Evolutionary conservation across 2,113 vertebrate genomes (phyloP).

Genomic region (Caracal caracal): DNA sequence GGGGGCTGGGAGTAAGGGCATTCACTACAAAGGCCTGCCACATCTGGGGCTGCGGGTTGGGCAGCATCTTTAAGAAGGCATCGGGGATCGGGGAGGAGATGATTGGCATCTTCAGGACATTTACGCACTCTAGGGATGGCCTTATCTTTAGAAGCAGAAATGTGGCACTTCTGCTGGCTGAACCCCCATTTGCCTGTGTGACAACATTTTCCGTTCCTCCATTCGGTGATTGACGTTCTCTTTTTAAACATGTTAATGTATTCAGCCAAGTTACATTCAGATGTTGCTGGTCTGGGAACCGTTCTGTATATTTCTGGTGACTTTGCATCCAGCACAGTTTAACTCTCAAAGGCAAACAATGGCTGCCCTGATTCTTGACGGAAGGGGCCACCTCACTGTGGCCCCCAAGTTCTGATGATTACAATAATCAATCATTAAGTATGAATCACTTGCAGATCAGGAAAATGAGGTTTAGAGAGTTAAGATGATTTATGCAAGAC

Average conservation of each 20-base stretch:
- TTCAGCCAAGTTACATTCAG: constrained; percentile 50
- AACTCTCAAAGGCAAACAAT: constrained; percentile 14
- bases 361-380: background rate
- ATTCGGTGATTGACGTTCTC: constrained; percentile 50
- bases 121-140: background rate
- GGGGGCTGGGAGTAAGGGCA: accelerated
- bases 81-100: background rate
- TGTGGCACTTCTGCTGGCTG: background rate
- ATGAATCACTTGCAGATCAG: background rate
- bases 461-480: background rate
- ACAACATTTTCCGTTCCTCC: constrained; percentile 17
- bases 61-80: background rate
- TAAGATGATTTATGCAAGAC: background rate
- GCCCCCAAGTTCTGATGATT: background rate
- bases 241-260: constrained; percentile 66
- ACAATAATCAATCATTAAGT: background rate
- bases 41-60: background rate
- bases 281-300: constrained; percentile 28
- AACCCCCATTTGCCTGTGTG: background rate
- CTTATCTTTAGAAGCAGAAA: constrained; percentile 58
- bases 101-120: background rate
- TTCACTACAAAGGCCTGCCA: background rate
- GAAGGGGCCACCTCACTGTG: background rate
- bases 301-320: constrained; percentile 38
- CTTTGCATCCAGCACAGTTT: constrained; percentile 52